Conservation (phyloP, 2,797 vertebrate species). For the Meriones psammophilus region DNA sequence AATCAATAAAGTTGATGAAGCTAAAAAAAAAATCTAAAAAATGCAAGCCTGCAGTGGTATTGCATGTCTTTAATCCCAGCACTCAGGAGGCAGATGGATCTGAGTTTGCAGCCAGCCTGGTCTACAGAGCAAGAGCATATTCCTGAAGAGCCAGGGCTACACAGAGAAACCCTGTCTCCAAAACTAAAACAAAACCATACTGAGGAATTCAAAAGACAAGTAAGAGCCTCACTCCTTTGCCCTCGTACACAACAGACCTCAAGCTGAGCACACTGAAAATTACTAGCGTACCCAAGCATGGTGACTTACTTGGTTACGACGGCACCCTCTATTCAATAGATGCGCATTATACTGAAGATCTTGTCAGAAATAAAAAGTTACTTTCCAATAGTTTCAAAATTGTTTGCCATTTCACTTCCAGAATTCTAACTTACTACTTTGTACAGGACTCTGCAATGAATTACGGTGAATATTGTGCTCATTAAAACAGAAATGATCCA, state of each 20-base stretch:
- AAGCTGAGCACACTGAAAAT: background rate
- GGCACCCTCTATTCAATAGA: background rate
- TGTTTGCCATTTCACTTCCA: slow-evolving; percentile 27
- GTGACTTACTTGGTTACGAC: background rate
- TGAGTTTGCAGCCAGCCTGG: background rate
- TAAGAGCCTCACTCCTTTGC: background rate
- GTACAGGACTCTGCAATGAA: slow-evolving; percentile 36
- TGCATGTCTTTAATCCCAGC: background rate
- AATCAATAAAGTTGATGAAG: too few relatives aligned
- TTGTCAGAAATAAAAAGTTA: slow-evolving; percentile 47
- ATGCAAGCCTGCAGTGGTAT: background rate
- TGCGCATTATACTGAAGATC: background rate
- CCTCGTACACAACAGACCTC: background rate
- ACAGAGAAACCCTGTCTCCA: background rate
- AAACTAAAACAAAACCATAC: background rate
- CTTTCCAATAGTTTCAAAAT: slow-evolving; percentile 37
- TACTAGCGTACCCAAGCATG: background rate
- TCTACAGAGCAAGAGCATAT: background rate
- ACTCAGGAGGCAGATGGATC: background rate
- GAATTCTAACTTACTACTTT: slow-evolving; percentile 50
- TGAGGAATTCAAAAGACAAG: background rate
- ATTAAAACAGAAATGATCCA: background rate
- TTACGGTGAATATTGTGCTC: slow-evolving; percentile 18
- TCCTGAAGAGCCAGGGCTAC: background rate
- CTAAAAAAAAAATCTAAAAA: background rate